These are phyloP conservation scores for Sinodicranocentrus sp. DNA, from an alignment of 2,888 invertebrate genomes.

Conservation along the genomic window DNA sequence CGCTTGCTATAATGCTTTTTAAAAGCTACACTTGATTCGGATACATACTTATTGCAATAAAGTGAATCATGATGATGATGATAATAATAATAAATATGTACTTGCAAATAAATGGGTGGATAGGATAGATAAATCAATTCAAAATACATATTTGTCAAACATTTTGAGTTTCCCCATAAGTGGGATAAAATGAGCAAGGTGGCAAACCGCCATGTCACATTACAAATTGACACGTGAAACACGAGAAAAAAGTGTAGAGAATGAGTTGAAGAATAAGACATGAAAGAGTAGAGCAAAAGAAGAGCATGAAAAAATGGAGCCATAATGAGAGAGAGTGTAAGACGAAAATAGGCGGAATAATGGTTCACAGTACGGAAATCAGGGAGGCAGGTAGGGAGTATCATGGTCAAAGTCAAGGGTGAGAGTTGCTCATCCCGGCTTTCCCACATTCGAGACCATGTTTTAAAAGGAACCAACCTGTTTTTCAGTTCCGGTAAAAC, in stretches of 20 bases:
- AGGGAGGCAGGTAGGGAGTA: constrained; percentile 64
- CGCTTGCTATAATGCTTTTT: too few relatives aligned
- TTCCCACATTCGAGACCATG: constrained; percentile 75
- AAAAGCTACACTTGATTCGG: too few relatives aligned
- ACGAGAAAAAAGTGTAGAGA: not conserved
- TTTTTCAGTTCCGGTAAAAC: constrained; percentile 74
- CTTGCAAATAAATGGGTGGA: too few relatives aligned
- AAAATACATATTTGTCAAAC: too few relatives aligned
- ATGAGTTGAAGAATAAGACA: constrained; percentile 1
- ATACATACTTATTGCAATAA: too few relatives aligned
- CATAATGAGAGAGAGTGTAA: constrained; percentile 2
- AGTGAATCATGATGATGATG: too few relatives aligned
- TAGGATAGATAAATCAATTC: too few relatives aligned
- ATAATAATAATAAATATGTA: too few relatives aligned
- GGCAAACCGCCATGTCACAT: too few relatives aligned
- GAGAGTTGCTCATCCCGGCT: constrained; percentile 75
- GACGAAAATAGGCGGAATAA: not conserved
- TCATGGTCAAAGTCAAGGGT: constrained; percentile 75
- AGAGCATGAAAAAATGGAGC: not conserved
- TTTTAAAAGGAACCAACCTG: constrained; percentile 72
- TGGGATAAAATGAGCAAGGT: too few relatives aligned
- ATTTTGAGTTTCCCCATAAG: too few relatives aligned
- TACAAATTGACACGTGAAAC: constrained; percentile 63
- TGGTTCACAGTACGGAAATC: constrained; percentile 58
- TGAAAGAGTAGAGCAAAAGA: not conserved